Conservation (phyloP, 2,888 invertebrate genomes). For the Caenorhabditis sp. region DNA sequence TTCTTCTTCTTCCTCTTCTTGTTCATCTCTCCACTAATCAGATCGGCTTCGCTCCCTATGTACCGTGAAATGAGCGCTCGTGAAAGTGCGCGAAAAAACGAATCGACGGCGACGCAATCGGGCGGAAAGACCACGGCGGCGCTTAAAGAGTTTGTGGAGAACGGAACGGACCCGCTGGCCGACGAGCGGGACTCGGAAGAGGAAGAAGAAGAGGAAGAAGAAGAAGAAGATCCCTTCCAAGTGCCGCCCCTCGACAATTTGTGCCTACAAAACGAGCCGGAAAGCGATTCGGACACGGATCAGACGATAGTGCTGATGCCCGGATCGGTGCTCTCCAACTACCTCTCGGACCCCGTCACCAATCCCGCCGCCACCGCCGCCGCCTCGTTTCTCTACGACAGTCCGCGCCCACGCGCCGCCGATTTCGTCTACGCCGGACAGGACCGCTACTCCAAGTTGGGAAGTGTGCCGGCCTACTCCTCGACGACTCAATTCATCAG, state of each 20-base stretch:
- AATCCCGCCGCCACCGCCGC: slow-evolving; percentile 61
- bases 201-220: slow-evolving; percentile 31
- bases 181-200: slow-evolving; percentile 6
- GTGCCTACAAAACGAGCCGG: too few relatives aligned
- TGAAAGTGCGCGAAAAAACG: slow-evolving; percentile 25
- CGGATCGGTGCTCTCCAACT: slow-evolving; percentile 61
- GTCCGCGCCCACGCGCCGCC: slow-evolving; percentile 61
- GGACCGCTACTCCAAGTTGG: slow-evolving; percentile 52
- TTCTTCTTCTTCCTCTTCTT: not conserved
- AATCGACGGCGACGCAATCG: not conserved
- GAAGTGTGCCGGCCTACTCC: slow-evolving; percentile 66
- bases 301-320: slow-evolving; percentile 45
- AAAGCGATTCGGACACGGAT: slow-evolving; percentile 37
- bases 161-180: not conserved
- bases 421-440: slow-evolving; percentile 56
- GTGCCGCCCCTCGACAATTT: too few relatives aligned
- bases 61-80: slow-evolving; percentile 60
- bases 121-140: not conserved
- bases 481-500: slow-evolving; percentile 70
- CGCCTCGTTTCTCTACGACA: slow-evolving; percentile 36
- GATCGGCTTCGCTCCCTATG: slow-evolving; percentile 11
- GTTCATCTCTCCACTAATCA: not conserved
- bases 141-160: slow-evolving; percentile 14
- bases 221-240: too few relatives aligned
- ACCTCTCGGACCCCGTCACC: slow-evolving; percentile 62